These are phyloP conservation scores for Lymantria monacha DNA, from an alignment of 2,888 invertebrate genomes.

Conservation along the genomic window DNA sequence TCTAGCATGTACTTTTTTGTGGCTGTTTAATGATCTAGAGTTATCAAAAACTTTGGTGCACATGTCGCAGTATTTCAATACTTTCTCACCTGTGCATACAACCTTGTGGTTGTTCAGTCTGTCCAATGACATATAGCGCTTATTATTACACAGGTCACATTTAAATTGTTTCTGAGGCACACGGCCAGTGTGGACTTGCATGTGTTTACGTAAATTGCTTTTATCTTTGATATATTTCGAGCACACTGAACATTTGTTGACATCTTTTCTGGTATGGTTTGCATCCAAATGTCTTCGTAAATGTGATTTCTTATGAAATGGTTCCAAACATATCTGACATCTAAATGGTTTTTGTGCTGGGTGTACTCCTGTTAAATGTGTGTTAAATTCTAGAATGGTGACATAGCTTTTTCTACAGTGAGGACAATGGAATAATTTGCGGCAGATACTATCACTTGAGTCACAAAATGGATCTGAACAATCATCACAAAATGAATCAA, in stretches of 20 bases:
- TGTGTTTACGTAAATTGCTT: constrained; percentile 79
- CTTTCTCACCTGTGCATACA: constrained; percentile 78
- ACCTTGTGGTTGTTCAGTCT: constrained; percentile 79
- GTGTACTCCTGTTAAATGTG: constrained; percentile 77
- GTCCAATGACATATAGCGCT: constrained; percentile 78
- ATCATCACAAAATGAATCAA: constrained; percentile 78
- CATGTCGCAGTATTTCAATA: constrained; percentile 79
- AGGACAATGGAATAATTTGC: constrained; percentile 79
- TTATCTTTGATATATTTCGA: constrained; percentile 81
- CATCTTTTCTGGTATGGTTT: constrained; percentile 77
- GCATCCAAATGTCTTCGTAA: constrained; percentile 77
- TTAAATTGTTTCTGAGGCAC: constrained; percentile 80
- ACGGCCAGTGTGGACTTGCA: constrained; percentile 80
- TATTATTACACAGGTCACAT: constrained; percentile 79
- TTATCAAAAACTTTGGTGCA: constrained; percentile 81
- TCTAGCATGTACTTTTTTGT: constrained; percentile 79
- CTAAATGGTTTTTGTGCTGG: constrained; percentile 79
- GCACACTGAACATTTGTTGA: constrained; percentile 79
- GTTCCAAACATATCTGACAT: constrained; percentile 79
- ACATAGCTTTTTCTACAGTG: constrained; percentile 80
- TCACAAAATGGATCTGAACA: constrained; percentile 81
- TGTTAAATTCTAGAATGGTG: constrained; percentile 77
- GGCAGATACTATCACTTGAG: constrained; percentile 68
- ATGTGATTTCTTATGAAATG: constrained; percentile 77
- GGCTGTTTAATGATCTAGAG: constrained; percentile 78